Evolutionary conservation across 2,888 invertebrate genomes (phyloP).

Genomic region (Drosophila siamana): DNA sequence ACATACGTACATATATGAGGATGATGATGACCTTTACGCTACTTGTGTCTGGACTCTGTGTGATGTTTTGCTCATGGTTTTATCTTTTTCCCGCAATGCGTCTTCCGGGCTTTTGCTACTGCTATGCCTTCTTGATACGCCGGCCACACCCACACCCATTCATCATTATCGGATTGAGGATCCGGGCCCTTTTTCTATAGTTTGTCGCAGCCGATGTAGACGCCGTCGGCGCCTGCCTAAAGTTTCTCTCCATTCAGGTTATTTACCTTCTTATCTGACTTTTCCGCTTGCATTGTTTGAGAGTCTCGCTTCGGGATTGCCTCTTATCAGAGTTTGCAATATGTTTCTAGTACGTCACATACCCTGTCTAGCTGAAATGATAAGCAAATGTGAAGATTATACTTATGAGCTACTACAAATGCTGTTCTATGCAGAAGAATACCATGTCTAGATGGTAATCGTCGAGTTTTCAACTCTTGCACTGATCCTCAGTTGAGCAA

Average conservation of each 20-base stretch:
- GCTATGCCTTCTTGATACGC: conserved; percentile 5
- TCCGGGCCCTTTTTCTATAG: conserved; percentile 50
- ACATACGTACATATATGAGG: conserved; percentile 4
- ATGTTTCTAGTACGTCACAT: conserved; percentile 32
- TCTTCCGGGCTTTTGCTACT: conserved; percentile 66
- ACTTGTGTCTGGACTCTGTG: conserved; percentile 16
- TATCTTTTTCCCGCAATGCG: conserved; percentile 60
- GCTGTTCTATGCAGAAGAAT: neutral
- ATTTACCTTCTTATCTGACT: conserved; percentile 75
- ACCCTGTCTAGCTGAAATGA: neutral
- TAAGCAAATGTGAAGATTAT: neutral
- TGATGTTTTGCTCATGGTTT: conserved; percentile 28
- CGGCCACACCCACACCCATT: conserved; percentile 40
- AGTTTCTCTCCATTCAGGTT: conserved; percentile 64
- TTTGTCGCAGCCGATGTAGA: conserved; percentile 1
- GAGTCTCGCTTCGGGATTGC: conserved; percentile 30
- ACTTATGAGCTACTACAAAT: neutral
- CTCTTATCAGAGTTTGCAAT: conserved; percentile 66
- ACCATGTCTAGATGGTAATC: neutral
- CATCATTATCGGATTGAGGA: conserved; percentile 41
- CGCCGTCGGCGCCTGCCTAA: conserved; percentile 59
- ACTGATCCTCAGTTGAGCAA: neutral
- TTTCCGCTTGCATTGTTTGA: conserved; percentile 54
- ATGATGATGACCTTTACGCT: conserved; percentile 41
- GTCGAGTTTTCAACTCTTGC: neutral